phyloP scores from a whole-genome alignment of 2,113 vertebrate genomes.

The Brachyhypopomus occidentalis region DNA sequence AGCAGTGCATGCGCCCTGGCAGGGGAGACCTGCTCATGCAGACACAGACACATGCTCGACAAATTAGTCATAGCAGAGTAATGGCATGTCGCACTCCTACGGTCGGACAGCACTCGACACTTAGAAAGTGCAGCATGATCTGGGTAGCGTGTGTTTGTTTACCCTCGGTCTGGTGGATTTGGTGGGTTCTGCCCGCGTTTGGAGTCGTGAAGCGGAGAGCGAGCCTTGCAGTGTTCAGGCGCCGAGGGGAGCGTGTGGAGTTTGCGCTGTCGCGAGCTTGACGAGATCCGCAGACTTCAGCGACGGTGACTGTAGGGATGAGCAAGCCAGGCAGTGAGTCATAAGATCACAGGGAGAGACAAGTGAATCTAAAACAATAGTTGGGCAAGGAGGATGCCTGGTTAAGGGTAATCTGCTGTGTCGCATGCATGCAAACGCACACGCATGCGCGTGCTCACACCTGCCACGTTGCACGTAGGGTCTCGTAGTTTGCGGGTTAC shows the following conservation, averaged over 20 bases:
- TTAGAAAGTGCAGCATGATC: no score
- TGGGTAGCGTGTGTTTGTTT: no score
- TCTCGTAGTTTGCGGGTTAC: constrained; percentile 13
- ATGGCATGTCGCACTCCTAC: neutral
- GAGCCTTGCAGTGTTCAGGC: no score
- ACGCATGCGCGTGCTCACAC: constrained; percentile 3
- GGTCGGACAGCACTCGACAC: no score
- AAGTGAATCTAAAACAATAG: constrained; percentile 3
- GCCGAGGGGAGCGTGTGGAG: no score
- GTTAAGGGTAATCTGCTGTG: no score
- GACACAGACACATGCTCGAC: neutral
- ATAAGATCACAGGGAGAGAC: constrained; percentile 17
- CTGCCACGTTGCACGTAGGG: neutral
- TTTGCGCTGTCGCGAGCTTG: neutral
- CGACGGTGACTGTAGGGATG: neutral
- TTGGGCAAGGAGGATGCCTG: constrained; percentile 26
- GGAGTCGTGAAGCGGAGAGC: no score
- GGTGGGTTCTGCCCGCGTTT: no score
- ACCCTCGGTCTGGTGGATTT: no score
- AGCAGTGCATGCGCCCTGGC: neutral
- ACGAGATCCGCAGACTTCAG: neutral
- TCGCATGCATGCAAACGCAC: constrained; percentile 11
- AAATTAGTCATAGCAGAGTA: neutral
- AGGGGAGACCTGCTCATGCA: neutral
- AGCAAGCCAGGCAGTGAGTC: constrained; percentile 11